Evolutionary conservation across 2,797 vertebrate species (phyloP).

Genomic region (Brachymystax lenok): DNA sequence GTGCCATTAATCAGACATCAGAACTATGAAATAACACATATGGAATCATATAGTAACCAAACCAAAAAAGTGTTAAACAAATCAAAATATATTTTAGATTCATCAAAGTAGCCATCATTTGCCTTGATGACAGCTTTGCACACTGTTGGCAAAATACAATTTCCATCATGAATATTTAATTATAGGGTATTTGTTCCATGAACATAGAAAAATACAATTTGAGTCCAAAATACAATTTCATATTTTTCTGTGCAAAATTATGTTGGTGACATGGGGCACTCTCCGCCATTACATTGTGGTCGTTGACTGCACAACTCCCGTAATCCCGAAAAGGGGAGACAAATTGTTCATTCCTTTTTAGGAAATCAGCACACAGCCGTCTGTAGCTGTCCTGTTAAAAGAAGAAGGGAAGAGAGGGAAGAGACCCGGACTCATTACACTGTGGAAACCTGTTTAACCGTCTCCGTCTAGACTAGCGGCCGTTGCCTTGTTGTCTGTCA

Average conservation of each 20-base stretch:
- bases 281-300: background rate
- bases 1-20: background rate
- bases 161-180: background rate
- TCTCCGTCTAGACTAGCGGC: conserved; percentile 53
- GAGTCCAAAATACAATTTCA: background rate
- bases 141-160: background rate
- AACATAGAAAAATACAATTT: background rate
- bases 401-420: conserved; percentile 22
- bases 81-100: no score
- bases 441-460: conserved; percentile 66
- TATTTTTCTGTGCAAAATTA: background rate
- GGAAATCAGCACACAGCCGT: conserved; percentile 49
- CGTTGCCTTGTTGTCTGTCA: conserved; percentile 71
- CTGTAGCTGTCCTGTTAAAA: conserved; percentile 25
- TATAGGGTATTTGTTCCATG: background rate
- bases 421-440: conserved; percentile 63
- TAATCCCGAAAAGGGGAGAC: conserved; percentile 15
- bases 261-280: background rate
- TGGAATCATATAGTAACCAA: no score
- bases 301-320: background rate
- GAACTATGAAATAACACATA: no score
- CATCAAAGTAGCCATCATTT: no score
- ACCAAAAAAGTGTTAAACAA: no score
- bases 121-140: no score
- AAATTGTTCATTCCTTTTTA: conserved; percentile 45